phyloP scores from a whole-genome alignment of 2,113 vertebrate genomes.

The Apteryx owenii region DNA sequence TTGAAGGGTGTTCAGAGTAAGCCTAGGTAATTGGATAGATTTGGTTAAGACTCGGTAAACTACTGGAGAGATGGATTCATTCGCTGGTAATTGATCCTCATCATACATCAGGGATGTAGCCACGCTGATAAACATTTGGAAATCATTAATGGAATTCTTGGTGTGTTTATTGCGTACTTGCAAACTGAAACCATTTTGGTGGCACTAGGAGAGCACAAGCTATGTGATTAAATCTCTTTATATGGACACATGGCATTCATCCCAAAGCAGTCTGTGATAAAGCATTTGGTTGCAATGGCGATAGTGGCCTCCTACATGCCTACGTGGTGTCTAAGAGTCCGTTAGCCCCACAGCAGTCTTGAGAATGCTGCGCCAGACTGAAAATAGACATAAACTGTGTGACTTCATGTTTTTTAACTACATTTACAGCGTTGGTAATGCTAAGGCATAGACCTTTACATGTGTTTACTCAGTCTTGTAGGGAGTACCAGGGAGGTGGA shows the following conservation, averaged over 20 bases:
- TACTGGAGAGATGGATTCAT: not conserved
- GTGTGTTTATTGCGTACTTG: not conserved
- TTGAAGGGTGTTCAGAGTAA: not conserved
- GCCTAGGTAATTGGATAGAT: not conserved
- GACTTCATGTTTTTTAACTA: not conserved
- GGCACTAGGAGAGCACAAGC: not conserved
- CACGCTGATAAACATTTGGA: not conserved
- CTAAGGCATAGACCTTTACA: not conserved
- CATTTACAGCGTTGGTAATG: not conserved
- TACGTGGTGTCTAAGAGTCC: not conserved
- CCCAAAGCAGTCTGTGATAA: constrained; percentile 12
- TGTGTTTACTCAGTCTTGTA: not conserved
- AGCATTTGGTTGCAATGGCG: not conserved
- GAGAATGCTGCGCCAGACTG: not conserved
- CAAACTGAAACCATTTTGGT: constrained; percentile 2
- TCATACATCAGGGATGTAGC: not conserved
- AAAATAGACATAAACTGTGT: not conserved
- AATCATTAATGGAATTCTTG: not conserved
- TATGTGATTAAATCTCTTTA: constrained; percentile 26
- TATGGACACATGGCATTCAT: not conserved
- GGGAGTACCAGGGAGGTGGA: not conserved
- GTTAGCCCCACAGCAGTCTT: not conserved
- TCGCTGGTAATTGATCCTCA: not conserved
- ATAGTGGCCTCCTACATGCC: not conserved
- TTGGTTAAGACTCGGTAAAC: not conserved